Conservation (phyloP, 2,888 invertebrate species). For the Drosophila borealis region DNA sequence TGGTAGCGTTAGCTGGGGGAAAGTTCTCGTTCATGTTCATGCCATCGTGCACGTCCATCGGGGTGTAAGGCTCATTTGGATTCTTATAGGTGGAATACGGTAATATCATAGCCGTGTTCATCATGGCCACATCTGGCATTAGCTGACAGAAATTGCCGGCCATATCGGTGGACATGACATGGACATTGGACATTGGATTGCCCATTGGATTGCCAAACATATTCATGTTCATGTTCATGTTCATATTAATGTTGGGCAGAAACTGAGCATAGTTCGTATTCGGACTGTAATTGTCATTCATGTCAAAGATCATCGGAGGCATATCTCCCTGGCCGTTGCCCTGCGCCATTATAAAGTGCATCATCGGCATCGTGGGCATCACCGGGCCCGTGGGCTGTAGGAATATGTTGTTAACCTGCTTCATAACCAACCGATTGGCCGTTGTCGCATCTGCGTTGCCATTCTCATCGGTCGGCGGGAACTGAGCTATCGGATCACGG, state of each 20-base stretch:
- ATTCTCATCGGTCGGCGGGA: background rate
- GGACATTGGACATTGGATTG: background rate
- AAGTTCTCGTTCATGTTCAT: constrained; percentile 3
- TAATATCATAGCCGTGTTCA: constrained; percentile 6
- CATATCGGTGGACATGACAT: background rate
- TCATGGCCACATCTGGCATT: constrained; percentile 2
- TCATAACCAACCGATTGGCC: background rate
- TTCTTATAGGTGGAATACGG: constrained; percentile 2
- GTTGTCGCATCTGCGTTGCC: background rate
- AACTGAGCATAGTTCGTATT: background rate
- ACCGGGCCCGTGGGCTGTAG: constrained; percentile 36
- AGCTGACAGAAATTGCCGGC: background rate
- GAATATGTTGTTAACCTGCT: constrained; percentile 28
- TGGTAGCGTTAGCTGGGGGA: background rate
- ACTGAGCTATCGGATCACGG: background rate
- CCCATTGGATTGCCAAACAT: background rate
- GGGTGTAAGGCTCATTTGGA: background rate
- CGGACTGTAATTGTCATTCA: constrained; percentile 2
- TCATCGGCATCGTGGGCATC: constrained; percentile 37
- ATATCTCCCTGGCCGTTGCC: background rate
- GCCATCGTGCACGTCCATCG: constrained; percentile 10
- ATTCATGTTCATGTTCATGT: constrained; percentile 15
- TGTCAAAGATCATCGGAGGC: constrained; percentile 11
- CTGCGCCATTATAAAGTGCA: constrained; percentile 4
- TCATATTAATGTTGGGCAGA: constrained; percentile 27